These are phyloP conservation scores for Anthopleura xanthogrammica DNA, from an alignment of 92 coral and sea anemone genomes.

Conservation along the genomic window DNA sequence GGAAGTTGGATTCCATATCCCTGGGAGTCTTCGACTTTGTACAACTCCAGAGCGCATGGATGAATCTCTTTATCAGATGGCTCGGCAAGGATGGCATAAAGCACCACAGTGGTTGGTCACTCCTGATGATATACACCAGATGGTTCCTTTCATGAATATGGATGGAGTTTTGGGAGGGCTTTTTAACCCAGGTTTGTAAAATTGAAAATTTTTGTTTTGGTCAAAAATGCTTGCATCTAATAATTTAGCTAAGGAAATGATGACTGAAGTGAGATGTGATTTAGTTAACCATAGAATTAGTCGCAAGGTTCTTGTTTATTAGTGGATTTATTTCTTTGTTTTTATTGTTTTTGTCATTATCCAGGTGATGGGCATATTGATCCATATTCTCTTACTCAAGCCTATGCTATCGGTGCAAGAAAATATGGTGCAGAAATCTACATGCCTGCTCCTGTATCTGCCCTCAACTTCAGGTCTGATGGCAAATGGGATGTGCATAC, in stretches of 20 bases:
- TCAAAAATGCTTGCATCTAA: too few species aligned
- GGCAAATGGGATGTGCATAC: conserved; percentile 94
- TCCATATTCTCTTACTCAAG: conserved; percentile 92
- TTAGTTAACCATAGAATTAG: too few species aligned
- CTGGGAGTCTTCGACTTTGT: conserved; percentile 86
- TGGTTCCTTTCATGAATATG: conserved; percentile 84
- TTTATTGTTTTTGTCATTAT: not conserved
- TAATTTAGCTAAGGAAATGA: too few species aligned
- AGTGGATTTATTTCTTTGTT: too few species aligned
- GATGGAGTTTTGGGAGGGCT: conserved; percentile 83
- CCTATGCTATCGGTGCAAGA: conserved; percentile 96
- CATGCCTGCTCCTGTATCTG: conserved; percentile 95
- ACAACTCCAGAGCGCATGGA: conserved; percentile 90
- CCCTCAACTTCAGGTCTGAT: conserved; percentile 68
- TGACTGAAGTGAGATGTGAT: too few species aligned
- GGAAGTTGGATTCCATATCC: conserved; percentile 89
- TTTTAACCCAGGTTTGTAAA: conserved; percentile 82
- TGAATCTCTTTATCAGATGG: conserved; percentile 91
- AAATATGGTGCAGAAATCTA: conserved; percentile 90
- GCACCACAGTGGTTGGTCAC: conserved; percentile 92
- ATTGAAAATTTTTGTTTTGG: not conserved
- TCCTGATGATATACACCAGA: conserved; percentile 84
- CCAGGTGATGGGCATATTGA: conserved; percentile 96
- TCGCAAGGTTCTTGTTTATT: too few species aligned
- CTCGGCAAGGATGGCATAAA: conserved; percentile 89